Evolutionary conservation across 2,888 invertebrate species (phyloP), one percentile per base, ranked within the genome.

Genomic region (Caenorhabditis becei): DNA sequence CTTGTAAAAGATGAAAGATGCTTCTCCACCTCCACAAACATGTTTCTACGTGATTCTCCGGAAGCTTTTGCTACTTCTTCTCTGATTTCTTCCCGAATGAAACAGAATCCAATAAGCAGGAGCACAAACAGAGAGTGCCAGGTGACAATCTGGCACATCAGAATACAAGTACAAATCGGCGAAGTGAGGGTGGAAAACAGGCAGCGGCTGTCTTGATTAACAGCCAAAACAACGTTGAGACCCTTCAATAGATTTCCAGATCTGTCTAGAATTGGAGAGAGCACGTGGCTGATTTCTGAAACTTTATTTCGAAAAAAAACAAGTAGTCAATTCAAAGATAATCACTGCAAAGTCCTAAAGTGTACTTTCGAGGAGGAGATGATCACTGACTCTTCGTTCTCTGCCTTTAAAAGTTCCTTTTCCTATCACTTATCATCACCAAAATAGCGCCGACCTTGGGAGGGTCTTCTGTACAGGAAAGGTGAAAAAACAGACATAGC

Each of bases 251-350:
- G 47, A 47, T 62, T 35, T 56, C 72, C 51, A 63, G 63, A 74
- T 74, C 72, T 58, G 72, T 58, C 72, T 58, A 49, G 37, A 20
- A n/a, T 5, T 10, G 16, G 16, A 63, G 63, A 62, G 72, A 72
- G 62, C 72, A 72, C 10, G 18, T 20, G 72, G 65, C 49, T 72
- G 71, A 35, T 62, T 72, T 71, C 61, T 71, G 70, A 70, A 70
- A 70, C 70, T 51, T 61, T 59, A 59, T 47, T 4, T 32, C 14
- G 41, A 58, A 69, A 69, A 53, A 69, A 47, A 32, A 58, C 58
- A 69, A 35, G 47, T 66, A 41, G 53, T 41, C 24, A 24, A 26
- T 44, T 49, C 20, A 49, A 54, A 67, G 20, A 47, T 44, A 69
- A 69, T 59, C 44, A 58, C 44, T 32, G 23, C 1, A 56, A 51